These are phyloP conservation scores for Schizopygopsis malacanthus DNA, from an alignment of 2,797 vertebrate genomes.

Conservation along the genomic window DNA sequence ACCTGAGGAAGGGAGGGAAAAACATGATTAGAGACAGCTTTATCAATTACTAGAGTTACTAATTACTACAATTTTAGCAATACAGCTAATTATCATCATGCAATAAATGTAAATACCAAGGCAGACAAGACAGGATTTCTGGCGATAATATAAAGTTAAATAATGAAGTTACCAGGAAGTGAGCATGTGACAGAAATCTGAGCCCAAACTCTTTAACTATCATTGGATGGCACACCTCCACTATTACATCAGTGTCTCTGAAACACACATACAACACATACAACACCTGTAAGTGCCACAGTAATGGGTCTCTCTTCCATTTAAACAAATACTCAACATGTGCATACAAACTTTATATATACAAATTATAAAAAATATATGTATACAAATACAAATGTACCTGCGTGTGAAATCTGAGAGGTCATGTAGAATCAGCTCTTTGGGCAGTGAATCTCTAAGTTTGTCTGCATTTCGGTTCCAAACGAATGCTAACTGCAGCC, in stretches of 20 bases:
- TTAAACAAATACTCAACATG: neutral
- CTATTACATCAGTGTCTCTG: slow-evolving; percentile 86
- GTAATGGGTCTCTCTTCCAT: neutral
- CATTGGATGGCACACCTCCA: slow-evolving; percentile 91
- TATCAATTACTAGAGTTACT: no score
- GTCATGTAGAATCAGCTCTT: slow-evolving; percentile 77
- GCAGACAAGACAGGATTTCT: neutral
- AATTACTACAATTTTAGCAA: no score
- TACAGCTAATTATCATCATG: neutral
- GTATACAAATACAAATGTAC: slow-evolving; percentile 55
- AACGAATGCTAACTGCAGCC: slow-evolving; percentile 86
- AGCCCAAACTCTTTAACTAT: slow-evolving; percentile 84
- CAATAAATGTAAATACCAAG: neutral
- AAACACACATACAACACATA: slow-evolving; percentile 50
- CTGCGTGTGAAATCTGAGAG: slow-evolving; percentile 75
- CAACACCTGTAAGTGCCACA: neutral
- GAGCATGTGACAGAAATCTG: slow-evolving; percentile 79
- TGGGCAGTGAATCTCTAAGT: slow-evolving; percentile 74
- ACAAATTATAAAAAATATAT: no score
- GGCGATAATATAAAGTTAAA: neutral
- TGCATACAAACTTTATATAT: neutral
- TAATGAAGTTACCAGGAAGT: slow-evolving; percentile 83
- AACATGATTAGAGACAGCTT: neutral
- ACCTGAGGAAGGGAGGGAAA: slow-evolving; percentile 74
- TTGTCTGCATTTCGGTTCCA: slow-evolving; percentile 88